Evolutionary conservation across 2,113 vertebrate genomes (phyloP).

Genomic region (Tachysurus fulvidraco): DNA sequence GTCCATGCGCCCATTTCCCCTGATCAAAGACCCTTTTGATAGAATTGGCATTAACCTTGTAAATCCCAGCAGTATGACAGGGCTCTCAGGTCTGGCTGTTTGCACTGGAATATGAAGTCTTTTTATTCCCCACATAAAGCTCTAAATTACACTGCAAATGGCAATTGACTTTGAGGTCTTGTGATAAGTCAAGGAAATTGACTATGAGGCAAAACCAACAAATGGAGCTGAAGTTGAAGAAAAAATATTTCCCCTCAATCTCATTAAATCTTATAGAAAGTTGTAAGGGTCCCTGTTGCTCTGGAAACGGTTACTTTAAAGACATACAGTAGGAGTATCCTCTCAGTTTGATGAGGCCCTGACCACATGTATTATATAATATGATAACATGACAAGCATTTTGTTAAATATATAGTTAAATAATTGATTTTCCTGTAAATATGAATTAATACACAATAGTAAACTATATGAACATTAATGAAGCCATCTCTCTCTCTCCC

Average conservation of each 20-base stretch:
- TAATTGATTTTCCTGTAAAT: background rate
- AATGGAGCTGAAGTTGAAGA: background rate
- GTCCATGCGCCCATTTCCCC: background rate
- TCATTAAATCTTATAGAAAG: background rate
- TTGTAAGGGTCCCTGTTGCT: background rate
- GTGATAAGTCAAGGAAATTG: background rate
- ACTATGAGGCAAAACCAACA: background rate
- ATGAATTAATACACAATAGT: conserved; percentile 14
- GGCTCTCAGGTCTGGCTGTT: background rate
- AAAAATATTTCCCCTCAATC: background rate
- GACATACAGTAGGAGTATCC: background rate
- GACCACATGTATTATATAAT: background rate
- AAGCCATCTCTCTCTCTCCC: background rate
- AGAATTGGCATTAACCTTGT: background rate
- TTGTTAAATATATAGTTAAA: background rate
- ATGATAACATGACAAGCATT: background rate
- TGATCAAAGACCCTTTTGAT: background rate
- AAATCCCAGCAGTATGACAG: background rate
- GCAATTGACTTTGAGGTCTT: background rate
- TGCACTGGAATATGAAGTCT: background rate
- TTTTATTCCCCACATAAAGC: background rate
- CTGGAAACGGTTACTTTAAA: background rate
- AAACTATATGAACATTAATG: background rate
- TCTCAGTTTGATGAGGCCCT: background rate
- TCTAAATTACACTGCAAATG: background rate